A percentile compares a stretch with the other conserved stretches of the same genome.
Conservation (phyloP, 2,113 vertebrate genomes). For the Thunnus thynnus region DNA sequence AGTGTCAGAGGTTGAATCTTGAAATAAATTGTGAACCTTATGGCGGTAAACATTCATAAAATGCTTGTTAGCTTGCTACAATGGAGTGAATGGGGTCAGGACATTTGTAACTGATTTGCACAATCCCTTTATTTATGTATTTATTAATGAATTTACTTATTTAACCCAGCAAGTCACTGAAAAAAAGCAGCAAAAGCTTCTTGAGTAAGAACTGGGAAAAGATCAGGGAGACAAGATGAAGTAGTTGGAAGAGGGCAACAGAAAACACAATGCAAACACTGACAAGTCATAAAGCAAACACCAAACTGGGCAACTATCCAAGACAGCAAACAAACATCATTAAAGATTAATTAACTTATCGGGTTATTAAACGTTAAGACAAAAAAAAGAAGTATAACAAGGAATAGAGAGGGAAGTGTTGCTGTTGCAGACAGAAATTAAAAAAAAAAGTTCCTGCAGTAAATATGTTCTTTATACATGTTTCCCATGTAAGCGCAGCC, state of each 20-base stretch:
- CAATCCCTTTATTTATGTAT: constrained; percentile 5
- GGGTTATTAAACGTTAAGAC: no score
- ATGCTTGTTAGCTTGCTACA: constrained; percentile 21
- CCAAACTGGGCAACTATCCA: neutral
- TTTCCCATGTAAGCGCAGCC: neutral
- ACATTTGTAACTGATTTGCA: constrained; percentile 14
- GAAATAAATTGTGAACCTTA: constrained; percentile 32
- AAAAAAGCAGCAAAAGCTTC: neutral
- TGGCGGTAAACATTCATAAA: neutral
- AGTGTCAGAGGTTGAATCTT: constrained; percentile 53
- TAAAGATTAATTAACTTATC: no score
- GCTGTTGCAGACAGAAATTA: neutral
- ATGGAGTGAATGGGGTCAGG: neutral
- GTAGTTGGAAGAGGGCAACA: neutral
- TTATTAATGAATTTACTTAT: neutral
- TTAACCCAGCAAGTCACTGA: neutral
- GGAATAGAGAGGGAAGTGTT: no score
- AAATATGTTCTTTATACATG: neutral
- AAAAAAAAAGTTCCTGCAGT: neutral
- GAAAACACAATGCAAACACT: neutral
- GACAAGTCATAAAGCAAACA: neutral
- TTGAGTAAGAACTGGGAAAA: neutral
- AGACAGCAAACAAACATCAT: neutral
- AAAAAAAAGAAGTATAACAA: no score
- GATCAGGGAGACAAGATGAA: neutral